Evolutionary conservation across 2,797 vertebrate species (phyloP).

Genomic region (Babyrousa celebensis): DNA sequence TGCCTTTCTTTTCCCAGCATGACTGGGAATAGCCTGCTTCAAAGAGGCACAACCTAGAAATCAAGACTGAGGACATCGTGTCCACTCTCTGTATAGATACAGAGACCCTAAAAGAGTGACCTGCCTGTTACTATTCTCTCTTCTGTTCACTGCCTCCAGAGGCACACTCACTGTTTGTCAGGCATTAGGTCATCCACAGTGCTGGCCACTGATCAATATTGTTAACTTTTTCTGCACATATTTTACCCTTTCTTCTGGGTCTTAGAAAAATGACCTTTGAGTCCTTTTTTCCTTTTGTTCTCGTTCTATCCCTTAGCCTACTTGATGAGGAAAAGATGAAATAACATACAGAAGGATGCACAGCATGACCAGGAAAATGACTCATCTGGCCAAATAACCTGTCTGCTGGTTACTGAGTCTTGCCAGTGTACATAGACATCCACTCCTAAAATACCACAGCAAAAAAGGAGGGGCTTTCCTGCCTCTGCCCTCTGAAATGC

Average conservation of each 20-base stretch:
- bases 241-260: background rate
- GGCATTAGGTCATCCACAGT: background rate
- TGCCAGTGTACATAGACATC: conserved; percentile 62
- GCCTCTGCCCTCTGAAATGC: background rate
- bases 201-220: background rate
- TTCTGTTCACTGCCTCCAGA: background rate
- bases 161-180: background rate
- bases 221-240: background rate
- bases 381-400: conserved; percentile 74
- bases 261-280: conserved; percentile 25
- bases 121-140: background rate
- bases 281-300: conserved; percentile 7
- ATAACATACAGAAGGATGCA: conserved; percentile 79
- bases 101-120: background rate
- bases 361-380: conserved; percentile 82
- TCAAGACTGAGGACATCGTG: background rate
- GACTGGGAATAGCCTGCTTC: background rate
- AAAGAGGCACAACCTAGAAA: background rate
- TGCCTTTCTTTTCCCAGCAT: background rate
- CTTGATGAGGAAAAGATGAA: conserved; percentile 71
- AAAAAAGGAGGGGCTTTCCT: background rate
- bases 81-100: background rate
- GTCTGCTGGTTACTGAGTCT: conserved; percentile 58
- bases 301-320: background rate
- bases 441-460: conserved; percentile 64